Percentiles rank a stretch among this genome's conserved stretches.
Conservation (phyloP, 1,140 invertebrate genomes). For the Daktulosphaira vitifoliae region DNA sequence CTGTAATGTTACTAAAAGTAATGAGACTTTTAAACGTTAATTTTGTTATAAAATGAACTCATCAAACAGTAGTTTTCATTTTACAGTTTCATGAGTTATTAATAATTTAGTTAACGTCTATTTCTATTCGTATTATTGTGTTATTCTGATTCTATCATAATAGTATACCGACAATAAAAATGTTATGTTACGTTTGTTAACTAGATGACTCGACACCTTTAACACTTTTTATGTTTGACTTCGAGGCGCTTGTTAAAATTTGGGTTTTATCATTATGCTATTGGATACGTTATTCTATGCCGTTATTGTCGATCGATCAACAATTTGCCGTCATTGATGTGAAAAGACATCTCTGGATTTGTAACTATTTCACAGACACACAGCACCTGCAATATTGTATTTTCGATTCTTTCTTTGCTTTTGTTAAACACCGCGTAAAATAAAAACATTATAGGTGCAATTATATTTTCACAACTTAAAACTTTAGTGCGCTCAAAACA, state of each 20-base stretch:
- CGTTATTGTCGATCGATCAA: constrained; percentile 31
- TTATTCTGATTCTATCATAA: no score
- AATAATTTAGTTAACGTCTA: no score
- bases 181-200: constrained; percentile 14
- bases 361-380: not conserved
- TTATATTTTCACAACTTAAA: not conserved
- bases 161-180: constrained; percentile 11
- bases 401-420: not conserved
- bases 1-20: no score
- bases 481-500: no score
- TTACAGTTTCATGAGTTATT: no score
- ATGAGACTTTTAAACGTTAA: no score
- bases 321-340: not conserved
- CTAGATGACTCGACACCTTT: constrained; percentile 20
- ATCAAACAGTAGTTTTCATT: no score
- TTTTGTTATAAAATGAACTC: no score
- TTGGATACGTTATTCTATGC: not conserved
- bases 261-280: constrained; percentile 2
- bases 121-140: no score
- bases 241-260: not conserved
- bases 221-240: not conserved
- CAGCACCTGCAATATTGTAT: not conserved
- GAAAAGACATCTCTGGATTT: constrained; percentile 21
- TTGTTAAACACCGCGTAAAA: not conserved
- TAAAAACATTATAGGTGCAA: not conserved